Evolutionary conservation across 2,888 invertebrate genomes (phyloP).

Genomic region (Lumbricus terrestris): DNA sequence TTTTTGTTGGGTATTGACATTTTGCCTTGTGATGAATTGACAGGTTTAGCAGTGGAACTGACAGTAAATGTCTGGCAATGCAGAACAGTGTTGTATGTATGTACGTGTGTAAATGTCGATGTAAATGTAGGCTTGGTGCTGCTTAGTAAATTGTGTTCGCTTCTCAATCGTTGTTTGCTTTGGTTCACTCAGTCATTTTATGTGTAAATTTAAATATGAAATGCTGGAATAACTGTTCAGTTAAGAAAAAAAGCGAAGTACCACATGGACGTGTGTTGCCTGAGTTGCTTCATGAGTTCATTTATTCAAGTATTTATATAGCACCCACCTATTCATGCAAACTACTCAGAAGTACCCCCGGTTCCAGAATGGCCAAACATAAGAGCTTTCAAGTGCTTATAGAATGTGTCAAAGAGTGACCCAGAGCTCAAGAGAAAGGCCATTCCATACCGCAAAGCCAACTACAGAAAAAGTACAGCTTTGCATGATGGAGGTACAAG

Average conservation of each 20-base stretch:
- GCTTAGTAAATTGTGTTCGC: background rate
- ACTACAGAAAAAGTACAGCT: too few species aligned
- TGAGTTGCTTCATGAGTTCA: background rate
- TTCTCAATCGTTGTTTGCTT: background rate
- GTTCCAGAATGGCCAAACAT: too few species aligned
- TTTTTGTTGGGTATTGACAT: too few species aligned
- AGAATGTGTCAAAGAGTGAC: too few species aligned
- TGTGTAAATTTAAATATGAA: background rate
- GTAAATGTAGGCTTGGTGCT: background rate
- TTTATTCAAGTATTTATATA: too few species aligned
- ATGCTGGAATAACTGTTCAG: background rate
- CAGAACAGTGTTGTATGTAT: background rate
- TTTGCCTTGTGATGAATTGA: background rate
- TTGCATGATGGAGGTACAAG: too few species aligned
- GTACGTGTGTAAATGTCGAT: background rate
- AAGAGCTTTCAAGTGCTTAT: too few species aligned
- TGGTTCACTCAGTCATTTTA: background rate
- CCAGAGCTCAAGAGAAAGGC: too few species aligned
- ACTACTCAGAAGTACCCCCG: too few species aligned
- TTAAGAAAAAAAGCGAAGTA: background rate
- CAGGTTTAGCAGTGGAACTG: background rate
- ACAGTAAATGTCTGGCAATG: background rate
- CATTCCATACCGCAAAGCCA: too few species aligned
- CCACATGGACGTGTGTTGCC: background rate
- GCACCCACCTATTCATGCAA: too few species aligned